Base-by-base conservation (phyloP, 2,888 invertebrate genomes). In the Arenicola marina region DNA sequence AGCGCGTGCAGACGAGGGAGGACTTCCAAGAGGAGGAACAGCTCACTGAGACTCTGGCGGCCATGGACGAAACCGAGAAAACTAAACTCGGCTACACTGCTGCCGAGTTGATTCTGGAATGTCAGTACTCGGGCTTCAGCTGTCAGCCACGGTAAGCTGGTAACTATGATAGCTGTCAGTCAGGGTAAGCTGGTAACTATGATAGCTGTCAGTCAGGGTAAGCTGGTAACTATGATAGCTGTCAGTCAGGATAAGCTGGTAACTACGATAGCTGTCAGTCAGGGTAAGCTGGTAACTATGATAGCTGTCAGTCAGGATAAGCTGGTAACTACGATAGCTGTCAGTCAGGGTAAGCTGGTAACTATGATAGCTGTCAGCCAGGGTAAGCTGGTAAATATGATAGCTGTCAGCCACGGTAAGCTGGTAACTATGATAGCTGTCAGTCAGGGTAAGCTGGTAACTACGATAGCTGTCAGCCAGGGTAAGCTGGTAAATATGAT, bases 91-190 rank as follows among this genome's bases (percentile, higher is more conserved):
- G 69, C 1, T 63, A 44, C 51, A 48, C 53, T 2, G 31, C 56
- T 31, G 57, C 62, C 26, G 65, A 69, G 21, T 31, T 69, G 28
- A 55, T 69, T 3, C 61, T 69, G 4, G 69, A 68, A 43, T 69
- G 69, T 34, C 45, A 58, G 32, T 69, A 48, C 60, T 62, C 67
- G 1, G 69, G 69, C 32, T 54, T 55, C 59, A 59, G 56, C 38
- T 69, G 69, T 38, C n/a, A 57, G 38, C 28, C 32, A 29, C 28
- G 33, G 53, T 53, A 48, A 48, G 26, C 24, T 24, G 26, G 24
- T 38, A 18, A 18, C 18, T 38, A 38, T 11, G 38, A 11, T 38
- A 15, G 11, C 11, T 38, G 38, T 38, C 11, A 38, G 18, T 15
- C 38, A 38, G 38, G 38, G 11, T 38, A 38, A 15, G 11, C 11